Evolutionary conservation across 2,888 invertebrate genomes (phyloP).

Genomic region (Buathra laborator): DNA sequence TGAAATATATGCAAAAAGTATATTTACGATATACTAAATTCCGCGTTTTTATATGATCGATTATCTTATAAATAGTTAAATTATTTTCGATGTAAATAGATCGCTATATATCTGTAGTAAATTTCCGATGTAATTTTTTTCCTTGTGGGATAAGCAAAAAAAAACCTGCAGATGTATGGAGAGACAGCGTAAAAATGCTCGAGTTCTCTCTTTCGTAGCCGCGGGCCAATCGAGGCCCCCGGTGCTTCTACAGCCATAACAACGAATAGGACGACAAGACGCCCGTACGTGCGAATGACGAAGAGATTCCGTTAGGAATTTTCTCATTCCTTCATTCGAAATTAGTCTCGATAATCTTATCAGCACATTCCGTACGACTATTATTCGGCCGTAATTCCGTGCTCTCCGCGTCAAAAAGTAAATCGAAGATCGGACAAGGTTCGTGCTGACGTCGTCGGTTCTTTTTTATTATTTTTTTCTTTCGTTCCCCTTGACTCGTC

Average conservation of each 20-base stretch:
- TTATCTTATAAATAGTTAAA: too few species aligned
- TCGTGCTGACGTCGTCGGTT: not conserved
- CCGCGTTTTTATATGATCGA: too few species aligned
- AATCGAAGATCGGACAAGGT: slow-evolving; percentile 26
- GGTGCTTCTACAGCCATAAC: slow-evolving; percentile 6
- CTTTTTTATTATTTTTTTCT: slow-evolving; percentile 3
- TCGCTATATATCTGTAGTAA: too few species aligned
- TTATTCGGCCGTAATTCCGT: not conserved
- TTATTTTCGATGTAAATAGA: too few species aligned
- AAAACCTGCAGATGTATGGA: not conserved
- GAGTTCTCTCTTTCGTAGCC: not conserved
- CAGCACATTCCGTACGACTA: slow-evolving; percentile 12
- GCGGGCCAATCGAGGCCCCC: slow-evolving; percentile 32
- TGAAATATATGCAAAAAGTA: too few species aligned
- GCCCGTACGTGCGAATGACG: not conserved
- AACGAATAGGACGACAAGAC: slow-evolving; percentile 3
- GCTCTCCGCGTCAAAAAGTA: slow-evolving; percentile 1
- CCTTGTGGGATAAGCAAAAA: not conserved
- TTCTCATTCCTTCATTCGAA: slow-evolving; percentile 16
- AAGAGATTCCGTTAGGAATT: not conserved
- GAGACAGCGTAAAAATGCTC: not conserved
- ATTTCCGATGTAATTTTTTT: too few species aligned
- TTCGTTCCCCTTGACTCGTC: not conserved
- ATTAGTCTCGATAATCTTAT: slow-evolving; percentile 49
- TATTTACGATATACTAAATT: too few species aligned